Evolutionary conservation across 2,888 invertebrate species (phyloP).

Genomic region (Lepidochrysops patricia): DNA sequence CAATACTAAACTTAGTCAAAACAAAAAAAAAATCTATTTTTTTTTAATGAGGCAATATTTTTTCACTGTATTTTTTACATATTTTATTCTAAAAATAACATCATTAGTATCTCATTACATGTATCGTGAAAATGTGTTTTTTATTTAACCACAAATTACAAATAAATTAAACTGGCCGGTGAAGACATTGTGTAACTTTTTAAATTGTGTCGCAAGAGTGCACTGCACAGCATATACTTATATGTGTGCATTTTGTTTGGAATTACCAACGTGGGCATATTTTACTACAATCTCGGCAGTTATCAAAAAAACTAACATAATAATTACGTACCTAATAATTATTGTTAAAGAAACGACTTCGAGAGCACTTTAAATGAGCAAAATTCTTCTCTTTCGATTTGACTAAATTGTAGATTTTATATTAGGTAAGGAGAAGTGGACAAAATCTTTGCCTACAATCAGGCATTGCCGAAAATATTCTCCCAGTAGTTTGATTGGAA

Average conservation of each 20-base stretch:
- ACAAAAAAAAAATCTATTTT: too few species aligned
- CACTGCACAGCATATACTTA: not conserved
- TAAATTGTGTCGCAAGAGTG: slow-evolving; percentile 7
- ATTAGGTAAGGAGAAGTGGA: too few species aligned
- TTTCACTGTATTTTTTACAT: too few species aligned
- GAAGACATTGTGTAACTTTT: not conserved
- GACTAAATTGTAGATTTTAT: too few species aligned
- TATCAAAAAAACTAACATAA: too few species aligned
- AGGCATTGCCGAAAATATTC: not conserved
- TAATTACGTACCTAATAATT: too few species aligned
- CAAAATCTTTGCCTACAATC: too few species aligned
- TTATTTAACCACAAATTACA: slow-evolving; percentile 3
- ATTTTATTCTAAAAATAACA: not conserved
- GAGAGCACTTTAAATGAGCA: too few species aligned
- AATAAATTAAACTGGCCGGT: not conserved
- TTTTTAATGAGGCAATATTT: too few species aligned
- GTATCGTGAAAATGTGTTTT: not conserved
- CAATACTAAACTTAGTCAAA: too few species aligned
- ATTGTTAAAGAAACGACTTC: too few species aligned
- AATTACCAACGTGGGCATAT: not conserved
- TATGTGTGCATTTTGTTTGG: not conserved
- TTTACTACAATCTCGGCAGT: not conserved
- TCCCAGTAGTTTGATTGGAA: not conserved
- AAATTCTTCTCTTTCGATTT: too few species aligned
- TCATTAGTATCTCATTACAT: not conserved